These are phyloP conservation scores for Drosophila cardini DNA, from an alignment of 1,140 invertebrate genomes.

Conservation along the genomic window DNA sequence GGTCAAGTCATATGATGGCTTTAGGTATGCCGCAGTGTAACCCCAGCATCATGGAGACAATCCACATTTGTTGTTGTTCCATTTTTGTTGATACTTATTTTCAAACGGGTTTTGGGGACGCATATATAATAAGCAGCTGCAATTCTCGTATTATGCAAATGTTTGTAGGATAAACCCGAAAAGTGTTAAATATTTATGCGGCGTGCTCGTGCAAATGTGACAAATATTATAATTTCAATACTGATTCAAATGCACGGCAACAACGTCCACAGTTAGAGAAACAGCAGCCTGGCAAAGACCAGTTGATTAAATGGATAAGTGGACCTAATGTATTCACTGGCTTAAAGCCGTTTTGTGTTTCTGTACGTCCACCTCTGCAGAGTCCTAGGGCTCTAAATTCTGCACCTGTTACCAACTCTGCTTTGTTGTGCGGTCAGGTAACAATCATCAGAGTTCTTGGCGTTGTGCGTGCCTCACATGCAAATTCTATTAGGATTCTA, in stretches of 20 bases:
- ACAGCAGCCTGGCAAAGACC: slow-evolving; percentile 4
- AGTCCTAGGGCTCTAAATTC: neutral
- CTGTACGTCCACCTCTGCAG: neutral
- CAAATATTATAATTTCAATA: slow-evolving; percentile 33
- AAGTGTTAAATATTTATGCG: slow-evolving; percentile 62
- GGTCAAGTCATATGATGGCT: slow-evolving; percentile 34
- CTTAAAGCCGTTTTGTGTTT: slow-evolving; percentile 20
- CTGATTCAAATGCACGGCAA: slow-evolving; percentile 33
- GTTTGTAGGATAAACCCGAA: slow-evolving; percentile 15
- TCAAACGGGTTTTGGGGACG: slow-evolving; percentile 33
- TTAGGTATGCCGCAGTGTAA: slow-evolving; percentile 35
- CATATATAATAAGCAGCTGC: slow-evolving; percentile 62
- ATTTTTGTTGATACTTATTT: slow-evolving; percentile 45
- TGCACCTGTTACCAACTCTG: slow-evolving; percentile 6
- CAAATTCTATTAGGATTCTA: slow-evolving; percentile 61
- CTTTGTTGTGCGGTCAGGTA: slow-evolving; percentile 42
- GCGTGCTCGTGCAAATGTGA: slow-evolving; percentile 28
- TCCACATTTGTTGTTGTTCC: slow-evolving; percentile 8
- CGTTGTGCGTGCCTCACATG: slow-evolving; percentile 67
- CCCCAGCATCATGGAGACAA: neutral
- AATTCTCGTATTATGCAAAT: slow-evolving; percentile 36
- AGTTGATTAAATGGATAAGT: slow-evolving; percentile 47
- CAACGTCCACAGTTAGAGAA: neutral
- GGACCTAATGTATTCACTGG: slow-evolving; percentile 9
- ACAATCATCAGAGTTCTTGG: slow-evolving; percentile 28